These are phyloP conservation scores for Epistrophella euchroma DNA, from an alignment of 2,888 invertebrate genomes.

Conservation along the genomic window DNA sequence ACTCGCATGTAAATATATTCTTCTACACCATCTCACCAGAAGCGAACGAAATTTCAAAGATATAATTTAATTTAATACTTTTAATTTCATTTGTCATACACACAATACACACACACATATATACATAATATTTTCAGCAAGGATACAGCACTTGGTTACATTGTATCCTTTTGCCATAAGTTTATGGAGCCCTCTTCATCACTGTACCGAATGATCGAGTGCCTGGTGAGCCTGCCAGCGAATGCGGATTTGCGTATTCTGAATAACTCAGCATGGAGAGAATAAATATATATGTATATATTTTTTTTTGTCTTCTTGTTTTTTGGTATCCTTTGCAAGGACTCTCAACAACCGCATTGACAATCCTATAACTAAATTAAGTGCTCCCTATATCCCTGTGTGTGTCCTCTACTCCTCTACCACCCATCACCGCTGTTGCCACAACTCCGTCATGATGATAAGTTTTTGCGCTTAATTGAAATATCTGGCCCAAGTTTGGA, in stretches of 20 bases:
- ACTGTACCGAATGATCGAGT: conserved; percentile 47
- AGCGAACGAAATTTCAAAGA: conserved; percentile 48
- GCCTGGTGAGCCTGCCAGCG: conserved; percentile 32
- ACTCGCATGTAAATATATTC: not conserved
- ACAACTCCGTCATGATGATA: conserved; percentile 44
- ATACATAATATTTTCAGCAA: conserved; percentile 8
- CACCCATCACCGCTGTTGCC: not conserved
- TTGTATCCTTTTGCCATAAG: conserved; percentile 58
- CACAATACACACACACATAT: not conserved
- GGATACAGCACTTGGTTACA: conserved; percentile 47
- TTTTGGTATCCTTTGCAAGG: conserved; percentile 24
- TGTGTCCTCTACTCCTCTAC: not conserved
- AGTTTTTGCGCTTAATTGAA: conserved; percentile 73
- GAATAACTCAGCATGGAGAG: conserved; percentile 1
- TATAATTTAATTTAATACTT: conserved; percentile 69
- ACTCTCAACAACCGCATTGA: conserved; percentile 63
- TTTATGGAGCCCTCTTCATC: conserved; percentile 39
- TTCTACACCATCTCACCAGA: conserved; percentile 21
- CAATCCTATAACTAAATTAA: conserved; percentile 70
- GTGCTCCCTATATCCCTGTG: conserved; percentile 28
- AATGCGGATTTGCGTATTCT: not conserved
- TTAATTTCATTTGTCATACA: conserved; percentile 67
- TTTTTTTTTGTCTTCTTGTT: conserved; percentile 20
- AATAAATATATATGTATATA: conserved; percentile 20
- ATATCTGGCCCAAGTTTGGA: conserved; percentile 72